Base-by-base conservation (phyloP, 2,888 invertebrate species). In the Pterobdella sp. region DNA sequence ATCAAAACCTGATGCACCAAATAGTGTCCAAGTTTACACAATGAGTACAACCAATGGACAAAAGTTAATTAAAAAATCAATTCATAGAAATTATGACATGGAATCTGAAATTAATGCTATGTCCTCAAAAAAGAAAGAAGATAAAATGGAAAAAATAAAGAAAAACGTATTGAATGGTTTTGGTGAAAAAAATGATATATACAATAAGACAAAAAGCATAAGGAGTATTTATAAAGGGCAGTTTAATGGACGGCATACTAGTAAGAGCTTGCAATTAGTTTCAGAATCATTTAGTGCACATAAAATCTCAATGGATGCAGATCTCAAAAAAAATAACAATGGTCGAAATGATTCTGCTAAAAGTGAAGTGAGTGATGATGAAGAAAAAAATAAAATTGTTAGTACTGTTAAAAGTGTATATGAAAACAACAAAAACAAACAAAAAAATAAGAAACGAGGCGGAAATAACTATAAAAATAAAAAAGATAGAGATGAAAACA, bases 131-230 rank as follows among this genome's bases (percentile, higher is more conserved):
- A n/a, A n/a, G n/a, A n/a, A n/a, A n/a, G n/a, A n/a, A n/a, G n/a
- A n/a, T n/a, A n/a, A n/a, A n/a, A n/a, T n/a, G n/a, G n/a, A n/a
- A n/a, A n/a, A n/a, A n/a, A n/a, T n/a, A n/a, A n/a, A n/a, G n/a
- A n/a, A n/a, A n/a, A n/a, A n/a, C n/a, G n/a, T n/a, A n/a, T n/a
- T n/a, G n/a, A n/a, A n/a, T n/a, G n/a, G n/a, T n/a, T n/a, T n/a
- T n/a, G n/a, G n/a, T n/a, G n/a, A n/a, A n/a, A n/a, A n/a, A n/a
- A n/a, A n/a, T n/a, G n/a, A n/a, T n/a, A n/a, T n/a, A 1, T 26
- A 64, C 36, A 65, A 63, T 36, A 63, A 66, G 26, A 72, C 36
- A 56, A 36, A 72, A 29, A 72, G 37, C 32, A 29, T 22, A 10
- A 37, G 31, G 18, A 56, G 32, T 70, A 60, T 70, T 56, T 70